Conservation (phyloP, 1,140 invertebrate species). For the Drosophila truncata region DNA sequence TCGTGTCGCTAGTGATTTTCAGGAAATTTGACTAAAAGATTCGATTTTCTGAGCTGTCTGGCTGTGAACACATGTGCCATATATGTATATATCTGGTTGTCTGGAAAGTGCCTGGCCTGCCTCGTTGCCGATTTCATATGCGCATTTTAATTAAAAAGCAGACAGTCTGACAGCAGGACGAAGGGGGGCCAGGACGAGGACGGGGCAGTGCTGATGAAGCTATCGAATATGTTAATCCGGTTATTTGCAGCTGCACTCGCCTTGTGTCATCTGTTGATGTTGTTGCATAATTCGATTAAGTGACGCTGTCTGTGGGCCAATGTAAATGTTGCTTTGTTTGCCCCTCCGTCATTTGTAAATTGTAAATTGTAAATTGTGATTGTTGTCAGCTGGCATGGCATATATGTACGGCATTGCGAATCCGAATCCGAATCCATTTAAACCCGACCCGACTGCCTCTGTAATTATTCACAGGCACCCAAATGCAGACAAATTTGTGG, state of each 20-base stretch:
- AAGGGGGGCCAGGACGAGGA: constrained; percentile 3
- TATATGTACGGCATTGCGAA: constrained; percentile 4
- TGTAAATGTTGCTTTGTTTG: constrained; percentile 71
- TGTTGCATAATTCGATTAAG: constrained; percentile 81
- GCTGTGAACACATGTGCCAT: not conserved
- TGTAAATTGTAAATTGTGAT: constrained; percentile 59
- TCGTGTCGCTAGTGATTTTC: constrained; percentile 17
- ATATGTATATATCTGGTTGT: constrained; percentile 1
- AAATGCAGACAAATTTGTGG: constrained; percentile 73
- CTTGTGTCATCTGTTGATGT: constrained; percentile 47
- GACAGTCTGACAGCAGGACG: not conserved
- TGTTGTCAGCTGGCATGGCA: constrained; percentile 22
- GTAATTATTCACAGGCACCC: constrained; percentile 65
- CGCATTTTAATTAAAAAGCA: constrained; percentile 73
- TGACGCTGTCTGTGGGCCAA: constrained; percentile 36
- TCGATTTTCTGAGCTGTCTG: constrained; percentile 62
- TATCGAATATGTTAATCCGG: constrained; percentile 76
- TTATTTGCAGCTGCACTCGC: constrained; percentile 57
- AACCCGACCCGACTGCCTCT: constrained; percentile 1
- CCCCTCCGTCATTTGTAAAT: constrained; percentile 51
- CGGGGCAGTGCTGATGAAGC: constrained; percentile 37
- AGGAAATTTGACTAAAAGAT: constrained; percentile 64
- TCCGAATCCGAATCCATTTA: not conserved
- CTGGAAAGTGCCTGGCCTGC: constrained; percentile 51
- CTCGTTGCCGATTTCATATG: constrained; percentile 56